These are phyloP conservation scores for Felis chaus DNA, from an alignment of 2,113 vertebrate species.

Conservation along the genomic window DNA sequence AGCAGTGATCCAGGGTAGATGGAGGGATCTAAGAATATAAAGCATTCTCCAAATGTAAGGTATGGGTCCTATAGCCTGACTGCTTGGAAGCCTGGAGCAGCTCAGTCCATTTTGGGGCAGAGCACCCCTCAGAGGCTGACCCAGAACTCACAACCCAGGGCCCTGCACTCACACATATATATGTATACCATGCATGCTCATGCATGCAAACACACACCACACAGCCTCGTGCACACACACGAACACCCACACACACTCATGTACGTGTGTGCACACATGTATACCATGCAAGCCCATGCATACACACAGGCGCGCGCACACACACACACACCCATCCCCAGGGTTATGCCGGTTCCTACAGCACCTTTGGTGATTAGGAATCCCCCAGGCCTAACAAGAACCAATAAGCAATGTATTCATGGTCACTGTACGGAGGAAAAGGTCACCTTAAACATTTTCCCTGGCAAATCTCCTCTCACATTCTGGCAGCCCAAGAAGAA, in stretches of 20 bases:
- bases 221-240: not conserved
- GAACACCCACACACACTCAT: not conserved
- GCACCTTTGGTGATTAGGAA: not conserved
- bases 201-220: not conserved
- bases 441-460: slow-evolving; percentile 37
- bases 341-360: not conserved
- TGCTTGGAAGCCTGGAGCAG: not conserved
- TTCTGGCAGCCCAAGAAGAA: not conserved
- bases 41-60: not conserved
- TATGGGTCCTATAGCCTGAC: not conserved
- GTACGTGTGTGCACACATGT: not conserved
- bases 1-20: not conserved
- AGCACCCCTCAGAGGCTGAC: not conserved
- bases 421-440: not conserved
- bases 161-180: not conserved
- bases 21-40: not conserved
- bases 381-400: not conserved
- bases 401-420: not conserved
- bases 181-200: not conserved
- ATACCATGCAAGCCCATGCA: not conserved
- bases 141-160: not conserved
- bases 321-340: too few species aligned
- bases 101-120: not conserved
- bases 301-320: rapidly evolving
- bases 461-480: not conserved